These are phyloP conservation scores for Chiloscyllium punctatum DNA, from an alignment of 2,797 vertebrate genomes.

Conservation along the genomic window DNA sequence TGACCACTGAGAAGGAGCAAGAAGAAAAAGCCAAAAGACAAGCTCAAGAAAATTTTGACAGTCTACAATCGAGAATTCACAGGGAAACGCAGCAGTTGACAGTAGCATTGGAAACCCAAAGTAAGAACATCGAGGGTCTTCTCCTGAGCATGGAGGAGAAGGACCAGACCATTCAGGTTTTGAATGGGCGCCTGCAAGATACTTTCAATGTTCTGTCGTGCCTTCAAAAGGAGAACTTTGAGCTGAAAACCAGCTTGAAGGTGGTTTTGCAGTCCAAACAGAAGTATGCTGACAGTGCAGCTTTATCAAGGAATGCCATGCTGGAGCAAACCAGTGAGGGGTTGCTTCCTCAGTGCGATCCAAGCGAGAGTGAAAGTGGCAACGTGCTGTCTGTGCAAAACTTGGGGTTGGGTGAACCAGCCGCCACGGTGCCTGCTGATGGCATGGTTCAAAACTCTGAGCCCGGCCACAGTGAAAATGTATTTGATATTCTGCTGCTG, in stretches of 20 bases:
- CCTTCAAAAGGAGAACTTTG: conserved; percentile 48
- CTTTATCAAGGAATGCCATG: too few species aligned
- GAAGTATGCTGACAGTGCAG: neutral
- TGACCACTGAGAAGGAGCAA: conserved; percentile 46
- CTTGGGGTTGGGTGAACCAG: neutral
- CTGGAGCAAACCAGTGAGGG: neutral
- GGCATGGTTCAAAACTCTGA: neutral
- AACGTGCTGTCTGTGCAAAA: too few species aligned
- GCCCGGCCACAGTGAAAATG: too few species aligned
- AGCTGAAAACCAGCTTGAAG: neutral
- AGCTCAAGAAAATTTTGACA: conserved; percentile 58
- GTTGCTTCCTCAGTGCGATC: neutral
- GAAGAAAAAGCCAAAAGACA: conserved; percentile 53
- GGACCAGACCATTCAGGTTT: conserved; percentile 52
- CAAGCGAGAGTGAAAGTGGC: neutral
- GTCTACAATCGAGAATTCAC: conserved; percentile 64
- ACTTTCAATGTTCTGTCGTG: neutral
- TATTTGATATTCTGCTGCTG: neutral
- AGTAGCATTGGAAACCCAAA: conserved; percentile 67
- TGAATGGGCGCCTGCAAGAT: conserved; percentile 53
- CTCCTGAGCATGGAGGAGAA: conserved; percentile 60
- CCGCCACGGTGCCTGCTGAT: neutral
- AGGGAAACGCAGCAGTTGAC: conserved; percentile 65
- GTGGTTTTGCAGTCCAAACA: too few species aligned
- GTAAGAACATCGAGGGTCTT: conserved; percentile 61